A percentile compares a stretch with the other conserved stretches of the same genome.
These are phyloP conservation scores for Sarcophaga bullata DNA, from an alignment of 1,140 invertebrate species.

Conservation along the genomic window DNA sequence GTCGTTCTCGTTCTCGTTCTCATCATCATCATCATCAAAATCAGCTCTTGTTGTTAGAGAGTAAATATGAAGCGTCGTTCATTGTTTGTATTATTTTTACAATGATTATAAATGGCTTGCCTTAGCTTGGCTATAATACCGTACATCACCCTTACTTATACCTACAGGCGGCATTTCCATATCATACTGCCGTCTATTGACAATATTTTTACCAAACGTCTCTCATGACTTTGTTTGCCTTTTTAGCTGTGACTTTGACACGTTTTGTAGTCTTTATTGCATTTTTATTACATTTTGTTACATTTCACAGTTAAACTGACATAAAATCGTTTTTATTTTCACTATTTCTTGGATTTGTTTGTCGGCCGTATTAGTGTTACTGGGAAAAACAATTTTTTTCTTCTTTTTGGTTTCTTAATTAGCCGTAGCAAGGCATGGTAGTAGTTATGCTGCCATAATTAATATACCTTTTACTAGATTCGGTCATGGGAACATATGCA, in stretches of 20 bases:
- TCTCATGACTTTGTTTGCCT: slow-evolving; percentile 22
- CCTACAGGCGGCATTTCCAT: too few relatives aligned
- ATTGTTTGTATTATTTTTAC: slow-evolving; percentile 37
- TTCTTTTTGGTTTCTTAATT: slow-evolving; percentile 10
- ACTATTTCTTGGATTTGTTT: not conserved
- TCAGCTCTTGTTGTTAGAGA: slow-evolving; percentile 22
- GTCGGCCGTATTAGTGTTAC: slow-evolving; percentile 16
- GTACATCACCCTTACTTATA: too few relatives aligned
- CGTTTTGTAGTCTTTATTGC: slow-evolving; percentile 35
- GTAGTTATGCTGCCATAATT: not conserved
- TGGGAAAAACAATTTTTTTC: not conserved
- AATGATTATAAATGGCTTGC: slow-evolving; percentile 31
- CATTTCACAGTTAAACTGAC: slow-evolving; percentile 37
- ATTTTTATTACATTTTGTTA: slow-evolving; percentile 38
- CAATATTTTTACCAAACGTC: not conserved
- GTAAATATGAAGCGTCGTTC: slow-evolving; percentile 37
- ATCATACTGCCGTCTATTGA: too few relatives aligned
- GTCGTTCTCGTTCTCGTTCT: not conserved
- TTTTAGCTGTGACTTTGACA: slow-evolving; percentile 43
- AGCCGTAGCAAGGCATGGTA: not conserved
- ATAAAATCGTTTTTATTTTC: not conserved
- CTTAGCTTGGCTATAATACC: too few relatives aligned
- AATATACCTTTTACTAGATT: not conserved
- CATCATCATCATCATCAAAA: slow-evolving; percentile 22
- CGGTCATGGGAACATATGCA: not conserved